Evolutionary conservation across 2,888 invertebrate genomes (phyloP).

Genomic region (Pristionchus arcanus): DNA sequence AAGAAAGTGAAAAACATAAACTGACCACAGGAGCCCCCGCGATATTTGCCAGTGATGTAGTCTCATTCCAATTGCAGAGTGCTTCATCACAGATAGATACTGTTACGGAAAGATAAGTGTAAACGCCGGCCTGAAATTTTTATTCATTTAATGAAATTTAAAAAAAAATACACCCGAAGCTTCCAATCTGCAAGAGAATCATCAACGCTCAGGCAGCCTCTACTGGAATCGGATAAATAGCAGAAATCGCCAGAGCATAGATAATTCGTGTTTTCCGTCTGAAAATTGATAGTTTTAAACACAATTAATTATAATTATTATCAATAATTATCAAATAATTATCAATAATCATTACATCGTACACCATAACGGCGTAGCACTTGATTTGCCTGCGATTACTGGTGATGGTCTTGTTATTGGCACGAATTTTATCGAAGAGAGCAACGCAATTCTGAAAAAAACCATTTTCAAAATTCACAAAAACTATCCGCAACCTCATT

Average conservation of each 20-base stretch:
- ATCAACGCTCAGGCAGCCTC: background rate
- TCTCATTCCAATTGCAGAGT: constrained; percentile 9
- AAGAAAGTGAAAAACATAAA: too few species aligned
- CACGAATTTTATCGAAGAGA: too few species aligned
- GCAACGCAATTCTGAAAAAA: too few species aligned
- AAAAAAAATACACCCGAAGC: background rate
- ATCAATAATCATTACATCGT: background rate
- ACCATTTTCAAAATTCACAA: too few species aligned
- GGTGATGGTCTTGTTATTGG: background rate
- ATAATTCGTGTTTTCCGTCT: background rate
- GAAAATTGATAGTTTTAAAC: too few species aligned
- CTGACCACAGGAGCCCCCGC: too few species aligned
- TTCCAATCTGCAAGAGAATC: background rate
- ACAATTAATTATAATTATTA: too few species aligned
- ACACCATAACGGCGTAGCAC: background rate
- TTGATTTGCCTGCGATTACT: background rate
- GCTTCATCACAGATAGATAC: background rate
- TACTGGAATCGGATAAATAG: background rate
- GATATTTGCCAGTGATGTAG: background rate
- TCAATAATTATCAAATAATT: background rate
- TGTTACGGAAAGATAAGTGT: background rate
- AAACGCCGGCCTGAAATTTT: background rate
- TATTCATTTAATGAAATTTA: background rate
- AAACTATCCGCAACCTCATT: background rate
- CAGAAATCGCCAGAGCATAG: background rate